A percentile compares a stretch with the other conserved stretches of the same genome.
Conservation (phyloP, 2,797 vertebrate species). For the Ceyx erithaca region DNA sequence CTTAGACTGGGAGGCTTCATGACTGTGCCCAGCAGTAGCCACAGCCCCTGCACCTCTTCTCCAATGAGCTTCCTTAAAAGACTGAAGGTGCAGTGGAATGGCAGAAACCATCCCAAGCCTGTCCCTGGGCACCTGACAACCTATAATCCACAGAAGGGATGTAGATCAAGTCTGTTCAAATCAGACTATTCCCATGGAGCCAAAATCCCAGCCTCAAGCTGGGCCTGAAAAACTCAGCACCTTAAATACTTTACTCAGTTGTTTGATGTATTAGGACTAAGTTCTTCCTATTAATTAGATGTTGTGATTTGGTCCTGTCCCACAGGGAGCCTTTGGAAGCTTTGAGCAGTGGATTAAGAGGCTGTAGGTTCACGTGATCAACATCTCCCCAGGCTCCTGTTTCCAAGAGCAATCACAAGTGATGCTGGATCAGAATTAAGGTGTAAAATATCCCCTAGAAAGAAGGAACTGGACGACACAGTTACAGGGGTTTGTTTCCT, state of each 20-base stretch:
- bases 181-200: accelerated
- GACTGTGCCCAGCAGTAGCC: neutral
- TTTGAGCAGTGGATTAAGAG: neutral
- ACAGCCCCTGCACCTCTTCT: neutral
- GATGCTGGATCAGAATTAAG: neutral
- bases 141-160: accelerated
- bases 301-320: neutral
- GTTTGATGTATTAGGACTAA: neutral
- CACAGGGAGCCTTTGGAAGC: neutral
- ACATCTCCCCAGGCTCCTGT: neutral
- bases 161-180: neutral
- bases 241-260: neutral
- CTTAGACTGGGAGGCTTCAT: neutral
- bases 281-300: neutral
- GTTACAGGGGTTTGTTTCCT: neutral
- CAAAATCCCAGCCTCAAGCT: neutral
- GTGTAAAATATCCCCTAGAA: neutral
- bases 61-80: accelerated
- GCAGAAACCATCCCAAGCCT: neutral
- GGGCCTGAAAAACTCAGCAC: neutral
- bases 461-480: neutral
- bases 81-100: accelerated
- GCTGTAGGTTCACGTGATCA: neutral
- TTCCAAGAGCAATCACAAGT: neutral
- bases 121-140: neutral